phyloP scores from a whole-genome alignment of 2,888 invertebrate species.

The Cactoblastis cactorum region DNA sequence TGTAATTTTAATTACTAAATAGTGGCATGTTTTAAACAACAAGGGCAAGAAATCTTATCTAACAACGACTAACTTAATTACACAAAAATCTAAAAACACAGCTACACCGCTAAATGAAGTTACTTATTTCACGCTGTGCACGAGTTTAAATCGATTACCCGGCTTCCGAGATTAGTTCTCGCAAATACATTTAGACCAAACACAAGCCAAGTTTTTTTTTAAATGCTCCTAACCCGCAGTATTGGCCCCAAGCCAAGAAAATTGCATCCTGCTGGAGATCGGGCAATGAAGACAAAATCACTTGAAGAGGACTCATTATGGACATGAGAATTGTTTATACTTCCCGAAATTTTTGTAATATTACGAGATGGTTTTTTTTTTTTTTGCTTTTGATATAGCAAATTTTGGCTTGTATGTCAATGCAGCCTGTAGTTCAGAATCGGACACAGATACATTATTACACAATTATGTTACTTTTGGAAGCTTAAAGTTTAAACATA shows the following conservation, averaged over 20 bases:
- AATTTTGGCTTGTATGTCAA: no score
- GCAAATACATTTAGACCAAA: constrained; percentile 12
- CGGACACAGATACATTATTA: no score
- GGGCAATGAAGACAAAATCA: constrained; percentile 4
- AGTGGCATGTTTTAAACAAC: not conserved
- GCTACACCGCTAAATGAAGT: not conserved
- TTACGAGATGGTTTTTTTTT: no score
- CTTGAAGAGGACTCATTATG: not conserved
- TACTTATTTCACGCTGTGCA: constrained; percentile 1
- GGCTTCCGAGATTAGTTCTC: constrained; percentile 9
- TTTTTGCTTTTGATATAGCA: no score
- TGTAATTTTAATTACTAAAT: not conserved
- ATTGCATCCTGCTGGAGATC: constrained; percentile 3
- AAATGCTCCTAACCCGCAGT: constrained; percentile 1
- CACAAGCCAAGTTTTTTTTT: constrained; percentile 5
- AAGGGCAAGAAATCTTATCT: not conserved
- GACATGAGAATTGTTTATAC: no score
- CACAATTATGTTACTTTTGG: no score
- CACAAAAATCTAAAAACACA: not conserved
- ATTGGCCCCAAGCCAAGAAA: not conserved
- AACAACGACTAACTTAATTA: not conserved
- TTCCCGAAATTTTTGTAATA: no score
- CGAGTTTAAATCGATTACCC: constrained; percentile 12
- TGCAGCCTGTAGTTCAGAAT: no score
- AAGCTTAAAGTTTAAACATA: no score